phyloP scores from a whole-genome alignment of 1,140 invertebrate genomes.

The Penaeus indicus region DNA sequence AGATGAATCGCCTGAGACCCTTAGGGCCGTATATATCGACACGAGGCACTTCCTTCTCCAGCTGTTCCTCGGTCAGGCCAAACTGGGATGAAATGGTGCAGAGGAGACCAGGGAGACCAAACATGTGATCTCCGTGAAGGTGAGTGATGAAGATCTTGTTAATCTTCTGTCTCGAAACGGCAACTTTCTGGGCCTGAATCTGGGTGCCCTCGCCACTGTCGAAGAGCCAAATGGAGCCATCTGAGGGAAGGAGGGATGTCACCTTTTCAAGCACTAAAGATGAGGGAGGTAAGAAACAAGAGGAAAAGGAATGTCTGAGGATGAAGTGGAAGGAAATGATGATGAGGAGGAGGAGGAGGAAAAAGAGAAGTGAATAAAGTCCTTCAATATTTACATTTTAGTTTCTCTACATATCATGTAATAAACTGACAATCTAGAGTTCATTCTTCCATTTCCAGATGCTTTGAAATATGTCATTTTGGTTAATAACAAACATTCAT shows the following conservation, averaged over 20 bases:
- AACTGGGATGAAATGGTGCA: constrained; percentile 70
- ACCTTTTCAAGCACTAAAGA: neutral
- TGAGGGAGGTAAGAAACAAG: too few relatives aligned
- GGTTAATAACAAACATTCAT: neutral
- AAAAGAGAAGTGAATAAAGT: too few relatives aligned
- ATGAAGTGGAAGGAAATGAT: too few relatives aligned
- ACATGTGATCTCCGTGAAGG: constrained; percentile 74
- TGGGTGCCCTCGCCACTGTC: constrained; percentile 74
- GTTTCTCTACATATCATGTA: too few relatives aligned
- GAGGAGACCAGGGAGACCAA: constrained; percentile 73
- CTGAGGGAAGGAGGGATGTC: constrained; percentile 44
- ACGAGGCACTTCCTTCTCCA: constrained; percentile 61
- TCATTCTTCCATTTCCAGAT: too few relatives aligned
- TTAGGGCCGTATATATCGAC: constrained; percentile 72
- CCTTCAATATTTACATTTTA: too few relatives aligned
- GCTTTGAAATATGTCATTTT: too few relatives aligned
- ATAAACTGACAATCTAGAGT: too few relatives aligned
- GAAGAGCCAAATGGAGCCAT: constrained; percentile 72
- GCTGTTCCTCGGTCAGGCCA: constrained; percentile 22
- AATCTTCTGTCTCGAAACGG: constrained; percentile 70
- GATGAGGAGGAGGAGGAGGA: too few relatives aligned
- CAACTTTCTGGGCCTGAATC: constrained; percentile 72
- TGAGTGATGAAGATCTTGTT: constrained; percentile 74
- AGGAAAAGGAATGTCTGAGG: too few relatives aligned
- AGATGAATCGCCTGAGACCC: constrained; percentile 70